phyloP scores from a whole-genome alignment of 2,797 vertebrate species.

The Crypturellus tataupa region DNA sequence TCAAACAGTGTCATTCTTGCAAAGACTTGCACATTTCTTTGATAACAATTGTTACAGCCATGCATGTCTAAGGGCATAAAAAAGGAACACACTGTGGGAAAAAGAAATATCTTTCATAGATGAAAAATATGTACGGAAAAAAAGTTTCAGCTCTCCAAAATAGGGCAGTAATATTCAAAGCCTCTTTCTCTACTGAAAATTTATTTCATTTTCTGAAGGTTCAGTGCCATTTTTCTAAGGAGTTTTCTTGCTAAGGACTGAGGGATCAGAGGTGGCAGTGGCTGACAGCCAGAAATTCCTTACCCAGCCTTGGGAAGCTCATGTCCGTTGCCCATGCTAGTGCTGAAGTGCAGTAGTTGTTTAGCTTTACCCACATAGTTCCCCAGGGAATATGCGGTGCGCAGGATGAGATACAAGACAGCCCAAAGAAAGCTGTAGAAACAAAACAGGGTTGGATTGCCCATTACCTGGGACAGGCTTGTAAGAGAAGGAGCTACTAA shows the following conservation, averaged over 20 bases:
- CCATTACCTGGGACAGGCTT: background rate
- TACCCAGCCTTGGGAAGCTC: background rate
- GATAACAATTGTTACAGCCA: background rate
- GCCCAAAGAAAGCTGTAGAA: background rate
- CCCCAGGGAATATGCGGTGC: background rate
- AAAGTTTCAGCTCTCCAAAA: background rate
- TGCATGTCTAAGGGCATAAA: background rate
- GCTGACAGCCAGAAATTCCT: background rate
- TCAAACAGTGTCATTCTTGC: background rate
- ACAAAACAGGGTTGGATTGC: background rate
- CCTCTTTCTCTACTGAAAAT: background rate
- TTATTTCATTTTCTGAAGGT: background rate
- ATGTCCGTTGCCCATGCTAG: background rate
- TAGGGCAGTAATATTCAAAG: background rate
- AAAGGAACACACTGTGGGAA: background rate
- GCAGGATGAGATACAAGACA: background rate
- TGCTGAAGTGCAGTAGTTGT: background rate
- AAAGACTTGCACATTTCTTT: background rate
- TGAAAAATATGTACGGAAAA: background rate
- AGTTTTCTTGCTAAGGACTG: background rate
- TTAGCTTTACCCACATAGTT: background rate
- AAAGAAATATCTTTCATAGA: background rate
- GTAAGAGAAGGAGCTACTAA: background rate
- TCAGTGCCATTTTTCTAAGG: background rate
- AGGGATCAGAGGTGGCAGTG: accelerated